Conservation (phyloP, 2,113 vertebrate genomes). For the Rattus norvegicus region DNA sequence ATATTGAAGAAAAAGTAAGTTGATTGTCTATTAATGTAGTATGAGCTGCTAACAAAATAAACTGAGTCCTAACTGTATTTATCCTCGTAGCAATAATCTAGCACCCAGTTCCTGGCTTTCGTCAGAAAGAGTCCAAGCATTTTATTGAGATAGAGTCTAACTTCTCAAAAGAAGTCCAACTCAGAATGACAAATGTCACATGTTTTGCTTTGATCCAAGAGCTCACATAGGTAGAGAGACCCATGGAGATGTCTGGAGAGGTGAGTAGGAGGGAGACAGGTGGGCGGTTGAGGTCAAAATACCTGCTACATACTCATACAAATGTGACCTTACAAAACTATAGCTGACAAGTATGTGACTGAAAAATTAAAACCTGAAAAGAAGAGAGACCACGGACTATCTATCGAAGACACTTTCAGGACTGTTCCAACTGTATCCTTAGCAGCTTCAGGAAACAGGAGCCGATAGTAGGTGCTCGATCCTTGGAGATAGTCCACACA, state of each 20-base stretch:
- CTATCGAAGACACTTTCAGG: neutral
- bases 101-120: constrained; percentile 1
- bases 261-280: too few species aligned
- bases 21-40: constrained; percentile 56
- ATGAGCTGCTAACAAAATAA: constrained; percentile 30
- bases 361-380: neutral
- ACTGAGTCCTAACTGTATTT: constrained; percentile 54
- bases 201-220: neutral
- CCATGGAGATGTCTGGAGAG: too few species aligned
- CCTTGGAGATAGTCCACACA: neutral
- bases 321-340: neutral
- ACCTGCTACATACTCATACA: neutral
- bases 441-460: neutral
- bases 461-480: neutral
- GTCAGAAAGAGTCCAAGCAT: neutral
- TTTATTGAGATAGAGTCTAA: neutral
- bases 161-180: neutral
- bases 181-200: neutral
- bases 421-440: neutral
- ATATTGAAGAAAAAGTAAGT: constrained; percentile 49
- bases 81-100: constrained; percentile 18
- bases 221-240: neutral
- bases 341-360: too few species aligned
- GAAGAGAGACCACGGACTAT: neutral
- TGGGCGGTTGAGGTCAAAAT: neutral